Percentiles rank a stretch among this genome's conserved stretches.
phyloP scores from a whole-genome alignment of 2,797 vertebrate species.

The Tinamus major region DNA sequence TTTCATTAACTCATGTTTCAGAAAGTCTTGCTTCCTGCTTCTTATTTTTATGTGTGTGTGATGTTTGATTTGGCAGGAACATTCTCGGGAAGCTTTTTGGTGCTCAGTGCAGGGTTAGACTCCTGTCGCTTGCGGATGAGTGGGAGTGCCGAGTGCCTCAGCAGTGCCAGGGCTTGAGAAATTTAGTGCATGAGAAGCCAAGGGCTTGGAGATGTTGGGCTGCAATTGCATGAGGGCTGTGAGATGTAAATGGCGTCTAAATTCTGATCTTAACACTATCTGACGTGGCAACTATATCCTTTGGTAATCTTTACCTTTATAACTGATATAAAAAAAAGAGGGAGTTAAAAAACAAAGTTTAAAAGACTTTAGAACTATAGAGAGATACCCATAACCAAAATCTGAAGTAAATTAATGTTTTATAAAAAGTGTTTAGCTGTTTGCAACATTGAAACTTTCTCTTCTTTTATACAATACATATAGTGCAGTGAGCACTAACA shows the following conservation, averaged over 20 bases:
- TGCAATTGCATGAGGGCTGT: background rate
- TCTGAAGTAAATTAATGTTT: background rate
- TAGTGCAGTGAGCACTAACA: background rate
- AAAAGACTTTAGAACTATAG: background rate
- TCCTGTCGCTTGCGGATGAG: background rate
- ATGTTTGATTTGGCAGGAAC: background rate
- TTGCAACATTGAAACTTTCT: background rate
- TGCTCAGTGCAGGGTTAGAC: background rate
- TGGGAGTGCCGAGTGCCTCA: accelerated
- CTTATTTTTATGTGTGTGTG: background rate
- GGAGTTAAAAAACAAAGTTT: background rate
- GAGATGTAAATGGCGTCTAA: background rate
- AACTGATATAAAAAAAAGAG: background rate
- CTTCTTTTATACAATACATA: background rate
- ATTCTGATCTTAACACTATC: accelerated
- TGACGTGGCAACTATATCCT: background rate
- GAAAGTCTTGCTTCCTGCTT: background rate
- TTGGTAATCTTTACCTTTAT: background rate
- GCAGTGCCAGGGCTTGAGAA: background rate
- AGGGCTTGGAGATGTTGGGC: background rate
- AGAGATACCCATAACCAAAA: background rate
- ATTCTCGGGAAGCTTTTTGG: background rate
- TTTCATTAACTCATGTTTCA: background rate
- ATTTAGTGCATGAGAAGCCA: accelerated
- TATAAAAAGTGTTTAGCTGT: background rate